A percentile compares a stretch with the other conserved stretches of the same genome.
Evolutionary conservation across 2,888 invertebrate species (phyloP).

Genomic region (Netelia fuscicornis): DNA sequence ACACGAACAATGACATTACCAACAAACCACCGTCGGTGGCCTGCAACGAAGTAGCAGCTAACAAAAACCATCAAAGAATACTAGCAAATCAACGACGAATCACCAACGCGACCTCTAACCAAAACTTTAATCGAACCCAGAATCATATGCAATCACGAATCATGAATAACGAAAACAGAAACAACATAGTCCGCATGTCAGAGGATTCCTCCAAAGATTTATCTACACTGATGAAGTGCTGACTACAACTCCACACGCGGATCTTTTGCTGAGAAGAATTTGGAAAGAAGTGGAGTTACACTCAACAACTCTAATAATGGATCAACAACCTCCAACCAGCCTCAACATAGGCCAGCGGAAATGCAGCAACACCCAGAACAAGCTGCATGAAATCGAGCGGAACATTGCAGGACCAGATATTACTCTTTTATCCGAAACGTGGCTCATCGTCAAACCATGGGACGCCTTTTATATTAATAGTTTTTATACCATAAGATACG

Average conservation of each 20-base stretch:
- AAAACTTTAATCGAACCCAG: background rate
- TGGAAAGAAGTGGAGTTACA: conserved; percentile 12
- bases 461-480: too few species aligned
- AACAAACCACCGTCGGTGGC: conserved; percentile 13
- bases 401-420: too few species aligned
- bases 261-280: background rate
- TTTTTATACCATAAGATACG: too few species aligned
- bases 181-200: background rate
- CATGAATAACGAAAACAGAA: too few species aligned
- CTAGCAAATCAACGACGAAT: background rate
- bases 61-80: background rate
- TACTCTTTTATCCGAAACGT: too few species aligned
- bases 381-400: too few species aligned
- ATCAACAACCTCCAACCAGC: too few species aligned
- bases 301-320: conserved; percentile 3
- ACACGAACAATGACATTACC: conserved; percentile 18
- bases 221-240: background rate
- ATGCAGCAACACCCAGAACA: too few species aligned
- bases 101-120: background rate
- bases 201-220: background rate
- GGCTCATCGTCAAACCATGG: too few species aligned
- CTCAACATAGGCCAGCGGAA: too few species aligned
- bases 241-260: background rate
- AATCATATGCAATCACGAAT: background rate
- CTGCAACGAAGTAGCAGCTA: background rate